Conservation (phyloP, 1,140 invertebrate genomes). For the Apocrypta bakeri region DNA sequence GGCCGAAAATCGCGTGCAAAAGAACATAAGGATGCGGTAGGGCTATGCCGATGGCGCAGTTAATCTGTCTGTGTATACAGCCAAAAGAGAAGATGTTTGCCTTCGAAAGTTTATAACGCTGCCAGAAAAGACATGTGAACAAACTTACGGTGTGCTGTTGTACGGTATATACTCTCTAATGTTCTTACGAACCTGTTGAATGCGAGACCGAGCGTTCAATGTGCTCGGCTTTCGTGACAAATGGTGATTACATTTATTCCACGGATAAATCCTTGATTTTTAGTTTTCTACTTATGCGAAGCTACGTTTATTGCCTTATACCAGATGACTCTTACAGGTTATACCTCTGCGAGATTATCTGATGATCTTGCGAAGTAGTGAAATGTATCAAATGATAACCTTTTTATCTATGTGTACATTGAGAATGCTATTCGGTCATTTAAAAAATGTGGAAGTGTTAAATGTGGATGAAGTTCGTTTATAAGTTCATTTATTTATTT, state of each 20-base stretch:
- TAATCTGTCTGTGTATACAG: not conserved
- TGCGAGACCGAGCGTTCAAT: conserved; percentile 49
- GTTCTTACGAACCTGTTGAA: conserved; percentile 68
- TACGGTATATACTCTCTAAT: conserved; percentile 51
- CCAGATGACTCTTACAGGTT: too few relatives aligned
- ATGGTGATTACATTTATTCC: conserved; percentile 67
- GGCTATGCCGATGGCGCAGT: not conserved
- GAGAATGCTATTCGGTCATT: too few relatives aligned
- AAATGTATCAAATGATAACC: too few relatives aligned
- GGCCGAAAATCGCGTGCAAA: conserved; percentile 25
- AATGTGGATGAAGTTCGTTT: too few relatives aligned
- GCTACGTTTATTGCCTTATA: too few relatives aligned
- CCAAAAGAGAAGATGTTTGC: conserved; percentile 6
- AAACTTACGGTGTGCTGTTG: conserved; percentile 57
- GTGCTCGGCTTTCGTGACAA: conserved; percentile 65
- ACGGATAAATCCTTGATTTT: conserved; percentile 53
- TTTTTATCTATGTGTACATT: too few relatives aligned
- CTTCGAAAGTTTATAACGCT: conserved; percentile 38
- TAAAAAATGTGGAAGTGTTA: too few relatives aligned
- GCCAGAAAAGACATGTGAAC: conserved; percentile 59
- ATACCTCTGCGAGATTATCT: too few relatives aligned
- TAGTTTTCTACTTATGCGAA: not conserved
- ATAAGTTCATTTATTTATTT: too few relatives aligned
- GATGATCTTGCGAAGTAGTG: too few relatives aligned
- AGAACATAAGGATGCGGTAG: conserved; percentile 27